These are phyloP conservation scores for Xestia xanthographa DNA, from an alignment of 2,888 invertebrate genomes.

Conservation along the genomic window DNA sequence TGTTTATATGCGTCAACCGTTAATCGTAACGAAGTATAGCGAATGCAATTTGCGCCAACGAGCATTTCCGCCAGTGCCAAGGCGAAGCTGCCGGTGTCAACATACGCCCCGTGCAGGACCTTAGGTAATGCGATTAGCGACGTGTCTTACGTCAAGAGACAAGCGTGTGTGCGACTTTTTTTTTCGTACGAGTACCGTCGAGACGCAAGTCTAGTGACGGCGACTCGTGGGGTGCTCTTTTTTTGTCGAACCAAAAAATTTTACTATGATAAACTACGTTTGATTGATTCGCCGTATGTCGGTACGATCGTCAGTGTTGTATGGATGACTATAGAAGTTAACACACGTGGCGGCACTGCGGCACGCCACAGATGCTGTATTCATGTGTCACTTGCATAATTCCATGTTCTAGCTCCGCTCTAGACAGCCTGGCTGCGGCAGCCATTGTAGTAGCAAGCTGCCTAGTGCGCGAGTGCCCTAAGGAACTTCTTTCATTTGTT, in stretches of 20 bases:
- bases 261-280: not conserved
- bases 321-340: not conserved
- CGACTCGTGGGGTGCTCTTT: not conserved
- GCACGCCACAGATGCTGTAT: not conserved
- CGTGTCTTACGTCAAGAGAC: not conserved
- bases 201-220: not conserved
- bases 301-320: not conserved
- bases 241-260: not conserved
- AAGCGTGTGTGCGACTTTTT: not conserved
- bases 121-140: not conserved
- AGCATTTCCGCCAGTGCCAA: constrained; percentile 78
- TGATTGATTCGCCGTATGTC: not conserved
- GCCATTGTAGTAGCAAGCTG: not conserved
- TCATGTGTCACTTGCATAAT: not conserved
- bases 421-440: not conserved
- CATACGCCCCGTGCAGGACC: constrained; percentile 20
- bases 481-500: not conserved
- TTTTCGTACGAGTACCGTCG: not conserved
- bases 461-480: not conserved
- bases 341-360: not conserved
- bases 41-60: constrained; percentile 84
- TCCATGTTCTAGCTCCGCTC: not conserved
- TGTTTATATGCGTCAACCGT: constrained; percentile 23
- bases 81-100: constrained; percentile 66
- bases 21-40: constrained; percentile 77